Evolutionary conservation across 2,113 vertebrate species (phyloP).

Genomic region (Limnothrissa miodon): DNA sequence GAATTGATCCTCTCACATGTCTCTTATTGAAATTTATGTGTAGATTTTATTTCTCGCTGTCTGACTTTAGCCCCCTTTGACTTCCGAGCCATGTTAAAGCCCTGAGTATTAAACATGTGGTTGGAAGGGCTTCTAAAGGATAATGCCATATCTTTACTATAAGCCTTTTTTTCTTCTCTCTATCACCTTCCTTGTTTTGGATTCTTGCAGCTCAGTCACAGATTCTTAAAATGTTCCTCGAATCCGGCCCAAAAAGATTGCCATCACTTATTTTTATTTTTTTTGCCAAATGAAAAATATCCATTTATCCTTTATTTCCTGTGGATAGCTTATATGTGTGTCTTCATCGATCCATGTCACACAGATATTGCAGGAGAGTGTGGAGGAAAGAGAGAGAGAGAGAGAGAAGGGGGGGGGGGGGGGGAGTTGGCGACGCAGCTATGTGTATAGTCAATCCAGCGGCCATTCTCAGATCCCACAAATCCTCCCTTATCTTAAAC

Average conservation of each 20-base stretch:
- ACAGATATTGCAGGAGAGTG: slow-evolving; percentile 23
- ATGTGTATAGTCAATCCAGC: neutral
- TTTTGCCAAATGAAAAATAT: neutral
- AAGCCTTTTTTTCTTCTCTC: neutral
- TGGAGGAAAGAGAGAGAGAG: slow-evolving; percentile 10
- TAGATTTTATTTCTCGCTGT: neutral
- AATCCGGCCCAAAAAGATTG: neutral
- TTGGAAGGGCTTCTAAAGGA: neutral
- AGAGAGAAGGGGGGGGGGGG: neutral
- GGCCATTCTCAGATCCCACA: neutral
- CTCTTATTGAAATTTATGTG: neutral
- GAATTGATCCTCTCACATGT: neutral
- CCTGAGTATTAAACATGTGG: neutral
- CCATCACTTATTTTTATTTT: neutral
- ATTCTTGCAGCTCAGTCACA: neutral
- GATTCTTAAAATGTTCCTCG: neutral
- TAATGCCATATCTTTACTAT: neutral
- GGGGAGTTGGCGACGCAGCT: neutral
- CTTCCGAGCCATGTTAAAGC: neutral
- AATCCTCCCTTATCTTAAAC: neutral
- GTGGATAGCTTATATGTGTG: neutral
- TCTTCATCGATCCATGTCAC: neutral
- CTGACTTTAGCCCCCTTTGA: neutral
- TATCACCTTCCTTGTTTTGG: neutral
- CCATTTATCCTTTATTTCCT: neutral